Percentiles rank a stretch among this genome's conserved stretches.
These are phyloP conservation scores for Nezara viridula DNA, from an alignment of 2,888 invertebrate genomes.

Conservation along the genomic window DNA sequence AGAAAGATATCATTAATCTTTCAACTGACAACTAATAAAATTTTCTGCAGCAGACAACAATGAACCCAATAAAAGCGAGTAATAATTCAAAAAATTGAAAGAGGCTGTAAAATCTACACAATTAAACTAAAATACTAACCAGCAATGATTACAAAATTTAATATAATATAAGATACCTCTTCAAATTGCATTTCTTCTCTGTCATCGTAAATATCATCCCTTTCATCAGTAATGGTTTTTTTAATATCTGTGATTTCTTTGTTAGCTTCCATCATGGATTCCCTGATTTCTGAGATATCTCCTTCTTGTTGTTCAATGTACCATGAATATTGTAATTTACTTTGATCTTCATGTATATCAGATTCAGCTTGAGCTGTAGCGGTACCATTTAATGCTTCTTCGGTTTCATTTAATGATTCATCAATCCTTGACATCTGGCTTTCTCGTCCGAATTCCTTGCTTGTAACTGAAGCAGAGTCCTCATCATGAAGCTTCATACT, in stretches of 20 bases:
- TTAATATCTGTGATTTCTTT: not conserved
- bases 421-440: constrained; percentile 39
- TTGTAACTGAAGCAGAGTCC: constrained; percentile 45
- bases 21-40: too few species aligned
- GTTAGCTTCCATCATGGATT: not conserved
- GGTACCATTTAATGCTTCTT: constrained; percentile 2
- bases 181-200: constrained; percentile 37
- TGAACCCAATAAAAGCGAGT: too few species aligned
- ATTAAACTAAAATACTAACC: not conserved
- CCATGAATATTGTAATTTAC: constrained; percentile 30
- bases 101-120: too few species aligned
- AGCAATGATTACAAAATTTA: too few species aligned
- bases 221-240: not conserved
- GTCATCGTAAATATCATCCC: not conserved
- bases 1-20: too few species aligned
- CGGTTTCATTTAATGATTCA: not conserved
- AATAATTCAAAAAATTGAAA: too few species aligned
- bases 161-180: not conserved
- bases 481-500: constrained; percentile 58
- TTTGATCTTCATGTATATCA: constrained; percentile 5
- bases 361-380: not conserved
- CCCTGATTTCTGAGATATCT: constrained; percentile 6
- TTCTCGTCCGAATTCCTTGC: constrained; percentile 37
- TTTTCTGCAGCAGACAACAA: too few species aligned
- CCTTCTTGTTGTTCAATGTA: constrained; percentile 47